Conservation (phyloP, 2,113 vertebrate species). For the Upupa epops region DNA sequence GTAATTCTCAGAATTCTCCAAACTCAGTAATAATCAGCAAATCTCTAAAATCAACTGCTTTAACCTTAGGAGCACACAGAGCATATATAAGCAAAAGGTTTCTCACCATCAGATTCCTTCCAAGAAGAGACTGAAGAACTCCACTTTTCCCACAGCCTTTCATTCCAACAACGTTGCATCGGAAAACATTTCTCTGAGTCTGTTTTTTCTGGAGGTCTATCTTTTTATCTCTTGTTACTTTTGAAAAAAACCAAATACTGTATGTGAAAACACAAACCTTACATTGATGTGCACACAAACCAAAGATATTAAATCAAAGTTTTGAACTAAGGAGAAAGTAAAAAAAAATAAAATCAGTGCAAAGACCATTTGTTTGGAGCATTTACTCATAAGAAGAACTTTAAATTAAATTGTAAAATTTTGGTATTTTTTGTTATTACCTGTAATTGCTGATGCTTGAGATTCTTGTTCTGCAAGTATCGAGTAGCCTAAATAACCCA, state of each 20-base stretch:
- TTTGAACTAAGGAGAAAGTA: background rate
- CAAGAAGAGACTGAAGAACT: conserved; percentile 92
- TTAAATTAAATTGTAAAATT: background rate
- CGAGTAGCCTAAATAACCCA: conserved; percentile 95
- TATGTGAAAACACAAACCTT: background rate
- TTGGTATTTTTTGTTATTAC: conserved; percentile 60
- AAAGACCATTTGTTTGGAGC: background rate
- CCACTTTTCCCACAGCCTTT: conserved; percentile 89
- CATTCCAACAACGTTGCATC: conserved; percentile 91
- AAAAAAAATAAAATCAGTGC: background rate
- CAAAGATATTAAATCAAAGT: background rate
- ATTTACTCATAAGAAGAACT: background rate
- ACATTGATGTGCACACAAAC: background rate
- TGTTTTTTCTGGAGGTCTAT: conserved; percentile 99
- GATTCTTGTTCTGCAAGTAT: conserved; percentile 97
- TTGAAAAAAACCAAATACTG: background rate
- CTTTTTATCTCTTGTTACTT: conserved; percentile 97
- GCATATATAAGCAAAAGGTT: background rate
- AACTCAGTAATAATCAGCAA: background rate
- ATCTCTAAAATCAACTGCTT: background rate
- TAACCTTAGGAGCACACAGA: background rate
- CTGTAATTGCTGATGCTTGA: conserved; percentile 92
- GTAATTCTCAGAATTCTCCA: background rate
- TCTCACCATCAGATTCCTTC: conserved; percentile 87
- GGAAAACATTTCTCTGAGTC: conserved; percentile 95